These are phyloP conservation scores for Drosophila bipectinata DNA, from an alignment of 1,140 invertebrate species.

Conservation along the genomic window DNA sequence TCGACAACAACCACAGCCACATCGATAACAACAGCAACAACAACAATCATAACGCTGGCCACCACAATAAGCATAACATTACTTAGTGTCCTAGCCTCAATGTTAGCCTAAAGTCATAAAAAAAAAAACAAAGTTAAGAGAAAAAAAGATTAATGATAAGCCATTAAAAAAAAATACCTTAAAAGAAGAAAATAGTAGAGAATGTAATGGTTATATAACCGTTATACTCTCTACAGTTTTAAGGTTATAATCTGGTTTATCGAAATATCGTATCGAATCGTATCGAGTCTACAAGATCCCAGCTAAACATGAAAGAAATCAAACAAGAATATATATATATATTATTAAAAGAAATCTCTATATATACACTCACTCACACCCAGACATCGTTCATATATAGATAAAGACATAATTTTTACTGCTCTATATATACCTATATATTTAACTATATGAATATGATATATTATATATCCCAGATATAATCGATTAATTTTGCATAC, in stretches of 20 bases:
- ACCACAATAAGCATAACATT: constrained; percentile 83
- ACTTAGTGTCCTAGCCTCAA: constrained; percentile 81
- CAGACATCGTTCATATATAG: constrained; percentile 41
- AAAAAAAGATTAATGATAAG: background rate
- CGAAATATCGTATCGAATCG: constrained; percentile 38
- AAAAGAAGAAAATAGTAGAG: background rate
- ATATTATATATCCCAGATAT: constrained; percentile 53
- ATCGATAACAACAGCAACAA: constrained; percentile 70
- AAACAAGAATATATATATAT: constrained; percentile 46
- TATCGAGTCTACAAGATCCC: constrained; percentile 37
- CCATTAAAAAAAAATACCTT: constrained; percentile 16
- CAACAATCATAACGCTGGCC: constrained; percentile 77
- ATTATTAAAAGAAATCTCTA: constrained; percentile 30
- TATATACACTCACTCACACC: constrained; percentile 43
- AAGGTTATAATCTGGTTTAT: background rate
- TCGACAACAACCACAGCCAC: constrained; percentile 65
- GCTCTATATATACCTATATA: constrained; percentile 59
- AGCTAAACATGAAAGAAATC: constrained; percentile 42
- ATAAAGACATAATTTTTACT: constrained; percentile 62
- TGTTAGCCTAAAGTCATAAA: constrained; percentile 72
- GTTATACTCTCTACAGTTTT: constrained; percentile 4
- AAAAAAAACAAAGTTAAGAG: constrained; percentile 11
- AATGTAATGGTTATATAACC: background rate
- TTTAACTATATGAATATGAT: constrained; percentile 46
- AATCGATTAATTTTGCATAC: constrained; percentile 65